These are phyloP conservation scores for Orchestia grillus DNA, from an alignment of 1,140 invertebrate genomes.

Conservation along the genomic window DNA sequence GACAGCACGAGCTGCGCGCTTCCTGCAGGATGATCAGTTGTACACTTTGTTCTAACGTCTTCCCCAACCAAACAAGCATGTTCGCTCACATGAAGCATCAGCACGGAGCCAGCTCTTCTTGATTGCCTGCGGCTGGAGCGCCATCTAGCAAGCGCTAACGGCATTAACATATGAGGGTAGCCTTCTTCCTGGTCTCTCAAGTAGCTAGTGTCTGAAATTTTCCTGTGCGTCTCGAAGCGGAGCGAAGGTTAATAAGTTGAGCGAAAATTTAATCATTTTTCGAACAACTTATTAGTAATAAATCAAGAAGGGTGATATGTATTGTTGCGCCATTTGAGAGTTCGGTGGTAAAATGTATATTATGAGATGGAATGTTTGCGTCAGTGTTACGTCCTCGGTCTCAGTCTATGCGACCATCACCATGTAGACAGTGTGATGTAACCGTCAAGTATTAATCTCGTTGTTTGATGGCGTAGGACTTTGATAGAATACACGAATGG, in stretches of 20 bases:
- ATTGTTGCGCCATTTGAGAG: no score
- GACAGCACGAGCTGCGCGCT: constrained; percentile 73
- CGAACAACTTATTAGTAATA: background rate
- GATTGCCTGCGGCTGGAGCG: background rate
- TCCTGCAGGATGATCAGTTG: constrained; percentile 69
- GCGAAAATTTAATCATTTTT: background rate
- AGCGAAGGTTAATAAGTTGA: background rate
- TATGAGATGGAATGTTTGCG: no score
- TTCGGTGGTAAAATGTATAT: no score
- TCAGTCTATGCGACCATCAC: no score
- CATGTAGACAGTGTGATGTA: no score
- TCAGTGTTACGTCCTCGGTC: no score
- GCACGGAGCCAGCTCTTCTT: background rate
- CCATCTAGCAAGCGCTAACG: background rate
- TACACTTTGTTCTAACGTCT: background rate
- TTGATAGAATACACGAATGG: no score
- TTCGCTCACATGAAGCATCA: constrained; percentile 29
- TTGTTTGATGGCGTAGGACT: no score
- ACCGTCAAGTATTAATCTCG: no score
- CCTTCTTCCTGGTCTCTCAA: background rate
- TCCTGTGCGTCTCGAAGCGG: no score
- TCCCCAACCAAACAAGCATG: constrained; percentile 35
- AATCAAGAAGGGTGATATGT: background rate
- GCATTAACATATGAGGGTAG: background rate
- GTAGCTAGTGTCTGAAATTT: background rate